Conservation (phyloP, 2,888 invertebrate genomes). For the Sminthurides aquaticus region DNA sequence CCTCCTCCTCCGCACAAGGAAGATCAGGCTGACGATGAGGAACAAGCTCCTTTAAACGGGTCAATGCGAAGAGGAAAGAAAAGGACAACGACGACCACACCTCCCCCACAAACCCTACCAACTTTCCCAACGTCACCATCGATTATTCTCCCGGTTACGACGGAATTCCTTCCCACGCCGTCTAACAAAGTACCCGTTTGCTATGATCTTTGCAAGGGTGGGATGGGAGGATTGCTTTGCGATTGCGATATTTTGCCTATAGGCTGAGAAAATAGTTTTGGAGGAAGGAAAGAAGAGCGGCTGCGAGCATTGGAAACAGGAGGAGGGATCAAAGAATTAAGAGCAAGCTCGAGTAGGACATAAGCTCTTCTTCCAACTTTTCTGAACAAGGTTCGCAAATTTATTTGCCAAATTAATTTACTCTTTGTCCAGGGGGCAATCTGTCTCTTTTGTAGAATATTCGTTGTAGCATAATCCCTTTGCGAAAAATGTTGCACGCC, state of each 20-base stretch:
- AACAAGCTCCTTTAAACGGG: background rate
- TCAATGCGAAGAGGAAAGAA: background rate
- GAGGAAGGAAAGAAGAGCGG: background rate
- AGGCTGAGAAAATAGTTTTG: conserved; percentile 10
- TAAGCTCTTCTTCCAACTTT: no score
- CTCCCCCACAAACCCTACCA: background rate
- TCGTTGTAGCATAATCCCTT: no score
- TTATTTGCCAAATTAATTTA: no score
- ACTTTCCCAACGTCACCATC: background rate
- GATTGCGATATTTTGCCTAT: conserved; percentile 20
- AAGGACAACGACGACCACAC: background rate
- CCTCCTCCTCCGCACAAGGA: no score
- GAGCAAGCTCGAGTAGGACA: no score
- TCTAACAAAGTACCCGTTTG: conserved; percentile 8
- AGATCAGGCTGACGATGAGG: background rate
- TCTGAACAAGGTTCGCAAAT: no score
- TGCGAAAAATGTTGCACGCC: no score
- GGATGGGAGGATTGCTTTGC: conserved; percentile 21
- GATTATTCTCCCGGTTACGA: background rate
- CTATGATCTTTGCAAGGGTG: conserved; percentile 14
- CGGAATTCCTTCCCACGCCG: background rate
- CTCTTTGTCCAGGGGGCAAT: no score
- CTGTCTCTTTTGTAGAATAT: no score
- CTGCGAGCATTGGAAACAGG: no score
- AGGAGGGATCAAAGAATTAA: no score